A percentile compares a stretch with the other conserved stretches of the same genome.
These are phyloP conservation scores for Willowsia nigromaculata DNA, from an alignment of 2,888 invertebrate genomes.

Conservation along the genomic window DNA sequence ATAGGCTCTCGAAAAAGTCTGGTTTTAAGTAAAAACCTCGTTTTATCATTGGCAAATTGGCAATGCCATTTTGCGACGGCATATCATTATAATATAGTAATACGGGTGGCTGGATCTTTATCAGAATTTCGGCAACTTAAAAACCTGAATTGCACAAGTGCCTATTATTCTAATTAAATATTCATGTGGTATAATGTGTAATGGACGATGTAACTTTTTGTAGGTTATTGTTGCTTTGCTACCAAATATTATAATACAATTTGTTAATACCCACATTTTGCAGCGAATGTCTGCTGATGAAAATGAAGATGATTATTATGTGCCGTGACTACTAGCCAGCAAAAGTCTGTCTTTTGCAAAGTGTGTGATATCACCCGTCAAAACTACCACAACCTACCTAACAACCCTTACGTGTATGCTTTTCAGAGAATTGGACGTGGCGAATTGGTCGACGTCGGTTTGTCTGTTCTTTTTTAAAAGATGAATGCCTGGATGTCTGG, in stretches of 20 bases:
- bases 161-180: slow-evolving; percentile 24
- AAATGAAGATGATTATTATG: not conserved
- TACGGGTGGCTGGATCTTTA: not conserved
- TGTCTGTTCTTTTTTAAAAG: slow-evolving; percentile 64
- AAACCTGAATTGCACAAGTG: slow-evolving; percentile 9
- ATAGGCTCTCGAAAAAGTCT: slow-evolving; percentile 51
- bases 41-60: slow-evolving; percentile 2
- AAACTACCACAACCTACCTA: not conserved
- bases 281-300: not conserved
- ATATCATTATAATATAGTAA: not conserved
- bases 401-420: not conserved
- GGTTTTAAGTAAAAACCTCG: slow-evolving; percentile 55
- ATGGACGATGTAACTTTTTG: not conserved
- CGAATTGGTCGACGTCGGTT: slow-evolving; percentile 57
- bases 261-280: not conserved
- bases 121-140: not conserved
- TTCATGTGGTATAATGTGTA: not conserved
- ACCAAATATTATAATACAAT: not conserved
- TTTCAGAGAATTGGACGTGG: slow-evolving; percentile 43
- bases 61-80: not conserved
- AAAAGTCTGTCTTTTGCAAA: not conserved
- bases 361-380: slow-evolving; percentile 32
- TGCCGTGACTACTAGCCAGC: not conserved
- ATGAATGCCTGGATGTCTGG: slow-evolving; percentile 69
- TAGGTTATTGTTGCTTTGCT: not conserved